Conservation (phyloP, 2,888 invertebrate genomes). For the Limnephilus rhombicus region DNA sequence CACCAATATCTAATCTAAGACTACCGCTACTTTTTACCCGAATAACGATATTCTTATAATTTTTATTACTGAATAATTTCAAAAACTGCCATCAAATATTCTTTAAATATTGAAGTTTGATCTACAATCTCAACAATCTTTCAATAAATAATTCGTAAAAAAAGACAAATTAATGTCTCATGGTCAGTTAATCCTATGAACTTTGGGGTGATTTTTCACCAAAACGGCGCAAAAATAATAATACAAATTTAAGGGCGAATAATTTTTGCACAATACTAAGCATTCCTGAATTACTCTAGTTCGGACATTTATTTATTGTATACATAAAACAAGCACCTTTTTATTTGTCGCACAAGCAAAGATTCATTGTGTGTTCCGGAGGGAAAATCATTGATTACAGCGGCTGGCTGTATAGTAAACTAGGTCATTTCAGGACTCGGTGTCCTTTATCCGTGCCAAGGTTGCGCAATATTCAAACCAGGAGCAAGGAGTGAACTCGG, state of each 20-base stretch:
- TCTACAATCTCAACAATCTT: too few relatives aligned
- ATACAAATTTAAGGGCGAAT: background rate
- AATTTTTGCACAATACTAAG: background rate
- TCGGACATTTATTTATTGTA: background rate
- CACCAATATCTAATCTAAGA: too few relatives aligned
- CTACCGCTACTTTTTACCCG: too few relatives aligned
- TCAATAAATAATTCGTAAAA: too few relatives aligned
- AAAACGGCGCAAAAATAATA: too few relatives aligned
- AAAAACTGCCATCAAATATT: too few relatives aligned
- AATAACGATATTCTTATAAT: too few relatives aligned
- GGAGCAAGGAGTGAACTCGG: background rate
- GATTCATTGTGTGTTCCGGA: background rate
- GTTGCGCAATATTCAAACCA: constrained; percentile 6
- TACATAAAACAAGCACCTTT: background rate
- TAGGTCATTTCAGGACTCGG: constrained; percentile 32
- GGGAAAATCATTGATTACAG: constrained; percentile 5
- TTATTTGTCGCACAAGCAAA: background rate
- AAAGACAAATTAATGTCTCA: too few relatives aligned
- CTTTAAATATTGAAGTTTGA: too few relatives aligned
- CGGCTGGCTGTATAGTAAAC: constrained; percentile 18
- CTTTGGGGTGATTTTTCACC: too few relatives aligned
- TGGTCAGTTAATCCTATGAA: too few relatives aligned
- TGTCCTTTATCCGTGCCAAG: constrained; percentile 19
- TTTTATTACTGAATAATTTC: too few relatives aligned
- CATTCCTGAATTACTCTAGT: background rate